Evolutionary conservation across 2,797 vertebrate genomes (phyloP).

Genomic region (Microtus agrestis): DNA sequence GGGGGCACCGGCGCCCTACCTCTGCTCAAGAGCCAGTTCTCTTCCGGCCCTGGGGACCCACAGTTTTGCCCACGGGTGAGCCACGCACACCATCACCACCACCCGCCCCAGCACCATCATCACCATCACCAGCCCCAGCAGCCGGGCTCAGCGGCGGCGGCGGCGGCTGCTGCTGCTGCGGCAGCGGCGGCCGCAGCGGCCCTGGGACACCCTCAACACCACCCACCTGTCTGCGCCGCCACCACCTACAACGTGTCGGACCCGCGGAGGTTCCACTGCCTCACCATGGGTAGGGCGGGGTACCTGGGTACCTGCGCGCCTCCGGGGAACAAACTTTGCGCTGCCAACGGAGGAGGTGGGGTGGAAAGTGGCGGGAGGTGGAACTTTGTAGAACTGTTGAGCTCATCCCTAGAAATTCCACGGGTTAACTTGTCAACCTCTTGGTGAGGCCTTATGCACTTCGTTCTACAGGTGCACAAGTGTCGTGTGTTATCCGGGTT

Average conservation of each 20-base stretch:
- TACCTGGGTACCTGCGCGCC: constrained; percentile 47
- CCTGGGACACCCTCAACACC: constrained; percentile 90
- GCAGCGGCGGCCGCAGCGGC: constrained; percentile 81
- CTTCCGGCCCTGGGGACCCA: constrained; percentile 89
- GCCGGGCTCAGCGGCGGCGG: constrained; percentile 80
- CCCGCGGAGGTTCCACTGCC: constrained; percentile 97
- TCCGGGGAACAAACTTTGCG: constrained; percentile 60
- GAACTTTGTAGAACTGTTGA: background rate
- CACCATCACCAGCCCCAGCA: constrained; percentile 92
- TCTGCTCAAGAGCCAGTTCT: constrained; percentile 94
- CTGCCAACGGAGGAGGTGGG: background rate
- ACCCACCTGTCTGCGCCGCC: constrained; percentile 91
- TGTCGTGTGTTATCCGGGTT: background rate
- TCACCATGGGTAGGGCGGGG: constrained; percentile 94
- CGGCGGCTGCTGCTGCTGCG: constrained; percentile 81
- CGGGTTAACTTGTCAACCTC: constrained; percentile 19
- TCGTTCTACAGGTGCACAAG: background rate
- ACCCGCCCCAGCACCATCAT: constrained; percentile 87
- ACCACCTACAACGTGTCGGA: constrained; percentile 96
- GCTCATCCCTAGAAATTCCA: background rate
- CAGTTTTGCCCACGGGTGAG: constrained; percentile 93
- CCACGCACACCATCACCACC: constrained; percentile 89
- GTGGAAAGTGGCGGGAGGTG: constrained; percentile 3
- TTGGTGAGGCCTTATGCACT: background rate
- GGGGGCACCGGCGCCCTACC: constrained; percentile 87